Evolutionary conservation across 2,113 vertebrate species (phyloP).

Genomic region (Nematolebias whitei): DNA sequence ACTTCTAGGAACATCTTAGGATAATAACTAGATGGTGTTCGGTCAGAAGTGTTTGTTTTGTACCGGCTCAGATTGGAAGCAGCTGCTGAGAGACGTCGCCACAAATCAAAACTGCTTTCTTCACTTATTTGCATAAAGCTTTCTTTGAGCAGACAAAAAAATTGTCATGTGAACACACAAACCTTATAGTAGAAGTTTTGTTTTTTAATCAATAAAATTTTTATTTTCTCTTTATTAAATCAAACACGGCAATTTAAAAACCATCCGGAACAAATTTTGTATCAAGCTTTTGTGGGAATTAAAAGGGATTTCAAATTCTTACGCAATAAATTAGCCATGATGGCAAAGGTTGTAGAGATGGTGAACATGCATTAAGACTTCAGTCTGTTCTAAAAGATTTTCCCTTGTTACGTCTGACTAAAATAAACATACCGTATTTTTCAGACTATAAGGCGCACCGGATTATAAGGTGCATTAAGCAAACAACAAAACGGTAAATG

Average conservation of each 20-base stretch:
- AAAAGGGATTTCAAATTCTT: no score
- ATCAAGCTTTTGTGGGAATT: neutral
- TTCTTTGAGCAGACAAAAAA: neutral
- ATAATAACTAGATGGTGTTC: neutral
- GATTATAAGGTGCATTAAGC: no score
- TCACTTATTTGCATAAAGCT: neutral
- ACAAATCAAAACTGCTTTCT: neutral
- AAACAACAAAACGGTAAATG: no score
- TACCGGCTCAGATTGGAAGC: neutral
- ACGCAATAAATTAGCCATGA: neutral
- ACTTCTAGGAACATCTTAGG: neutral
- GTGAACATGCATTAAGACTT: neutral
- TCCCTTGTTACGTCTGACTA: no score
- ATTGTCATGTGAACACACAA: neutral
- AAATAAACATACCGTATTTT: neutral
- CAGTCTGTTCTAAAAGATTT: neutral
- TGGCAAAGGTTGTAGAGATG: neutral
- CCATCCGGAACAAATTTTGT: neutral
- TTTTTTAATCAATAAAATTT: neutral
- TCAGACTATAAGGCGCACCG: no score
- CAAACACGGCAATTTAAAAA: neutral
- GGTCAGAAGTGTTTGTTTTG: neutral
- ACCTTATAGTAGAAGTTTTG: neutral
- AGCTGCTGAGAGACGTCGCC: neutral
- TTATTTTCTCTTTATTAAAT: neutral